Conservation (phyloP, 2,113 vertebrate genomes). For the Upupa epops region DNA sequence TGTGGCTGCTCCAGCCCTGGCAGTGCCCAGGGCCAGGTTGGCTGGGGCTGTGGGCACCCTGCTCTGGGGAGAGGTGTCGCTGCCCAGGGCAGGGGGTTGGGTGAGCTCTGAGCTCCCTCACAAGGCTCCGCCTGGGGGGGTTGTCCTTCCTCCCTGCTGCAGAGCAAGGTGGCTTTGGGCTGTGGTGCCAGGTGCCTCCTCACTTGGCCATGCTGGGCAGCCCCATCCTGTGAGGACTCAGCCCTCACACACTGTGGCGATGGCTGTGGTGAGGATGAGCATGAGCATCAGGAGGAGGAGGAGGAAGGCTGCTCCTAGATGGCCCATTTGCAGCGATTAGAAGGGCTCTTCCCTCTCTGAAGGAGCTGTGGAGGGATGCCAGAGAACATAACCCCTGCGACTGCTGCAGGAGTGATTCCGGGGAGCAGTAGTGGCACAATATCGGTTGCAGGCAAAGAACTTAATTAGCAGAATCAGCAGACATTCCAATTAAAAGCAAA, state of each 20-base stretch:
- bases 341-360: not conserved
- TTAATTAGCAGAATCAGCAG: slow-evolving; percentile 63
- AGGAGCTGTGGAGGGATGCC: slow-evolving; percentile 31
- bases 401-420: slow-evolving; percentile 18
- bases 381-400: slow-evolving; percentile 23
- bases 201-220: rapidly evolving
- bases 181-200: not conserved
- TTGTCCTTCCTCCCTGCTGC: no score
- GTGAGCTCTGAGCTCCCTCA: no score
- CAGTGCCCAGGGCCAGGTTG: no score
- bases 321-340: not conserved
- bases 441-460: slow-evolving; percentile 55
- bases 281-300: not conserved
- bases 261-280: not conserved
- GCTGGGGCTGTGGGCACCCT: no score
- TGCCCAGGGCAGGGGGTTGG: no score
- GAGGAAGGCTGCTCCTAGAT: not conserved
- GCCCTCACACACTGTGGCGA: not conserved
- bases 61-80: no score
- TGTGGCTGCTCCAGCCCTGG: no score
- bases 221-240: not conserved
- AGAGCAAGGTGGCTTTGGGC: not conserved
- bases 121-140: no score
- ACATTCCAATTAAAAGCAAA: slow-evolving; percentile 34
- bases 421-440: slow-evolving; percentile 21